Evolutionary conservation across 1,140 invertebrate species (phyloP).

Genomic region (Linepithema humile): DNA sequence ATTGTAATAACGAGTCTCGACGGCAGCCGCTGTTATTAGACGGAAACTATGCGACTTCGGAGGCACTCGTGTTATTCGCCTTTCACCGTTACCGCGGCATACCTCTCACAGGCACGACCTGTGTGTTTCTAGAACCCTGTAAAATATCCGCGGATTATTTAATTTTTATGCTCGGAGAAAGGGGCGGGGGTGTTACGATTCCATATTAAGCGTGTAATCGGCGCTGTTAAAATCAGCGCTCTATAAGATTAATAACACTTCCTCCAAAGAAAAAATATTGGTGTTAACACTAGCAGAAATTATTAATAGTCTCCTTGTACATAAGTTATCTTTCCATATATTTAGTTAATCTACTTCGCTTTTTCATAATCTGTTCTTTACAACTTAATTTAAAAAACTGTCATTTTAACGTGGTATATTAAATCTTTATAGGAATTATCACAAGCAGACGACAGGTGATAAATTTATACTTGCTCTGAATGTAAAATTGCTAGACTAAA

Average conservation of each 20-base stretch:
- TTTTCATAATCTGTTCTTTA: neutral
- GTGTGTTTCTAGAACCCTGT: neutral
- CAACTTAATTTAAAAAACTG: neutral
- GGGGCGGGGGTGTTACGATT: neutral
- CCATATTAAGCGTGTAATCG: neutral
- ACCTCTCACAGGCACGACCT: slow-evolving; percentile 63
- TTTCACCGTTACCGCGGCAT: slow-evolving; percentile 60
- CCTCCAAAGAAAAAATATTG: neutral
- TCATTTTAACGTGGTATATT: neutral
- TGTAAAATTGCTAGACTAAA: no score
- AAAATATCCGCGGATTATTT: neutral
- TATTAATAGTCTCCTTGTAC: neutral
- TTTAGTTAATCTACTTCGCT: neutral
- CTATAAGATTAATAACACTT: neutral
- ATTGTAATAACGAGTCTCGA: slow-evolving; percentile 41
- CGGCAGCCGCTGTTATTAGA: slow-evolving; percentile 62
- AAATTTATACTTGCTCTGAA: no score
- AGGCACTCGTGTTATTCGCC: slow-evolving; percentile 63
- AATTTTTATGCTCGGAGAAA: neutral
- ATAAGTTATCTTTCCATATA: neutral
- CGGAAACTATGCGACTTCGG: slow-evolving; percentile 62
- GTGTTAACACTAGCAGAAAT: neutral
- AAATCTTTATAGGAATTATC: neutral
- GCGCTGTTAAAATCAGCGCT: neutral
- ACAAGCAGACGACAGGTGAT: no score